Evolutionary conservation across 2,113 vertebrate genomes (phyloP).

Genomic region (pig (Sus scrofa)): T2T-Sscrofa CM000822.6:48476501-48477000

Average conservation of each 20-base stretch:
- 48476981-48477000: background rate
- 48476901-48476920: background rate
- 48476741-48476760: background rate
- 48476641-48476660: background rate
- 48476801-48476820: background rate
- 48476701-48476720: constrained; percentile 39
- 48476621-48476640: background rate
- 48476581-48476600: background rate
- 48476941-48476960: background rate
- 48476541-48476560: constrained; percentile 31
- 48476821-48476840: constrained; percentile 37
- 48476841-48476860: constrained; percentile 50
- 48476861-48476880: background rate
- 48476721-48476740: background rate
- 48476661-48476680: background rate
- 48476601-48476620: background rate
- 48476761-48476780: background rate
- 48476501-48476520: background rate
- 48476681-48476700: constrained; percentile 23
- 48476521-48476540: constrained; percentile 21
- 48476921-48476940: background rate
- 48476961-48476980: background rate
- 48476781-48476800: background rate
- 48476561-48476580: background rate
- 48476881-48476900: background rate